Base-by-base conservation (phyloP, 92 coral and sea anemone species). In the Blastomussa wellsi region DNA sequence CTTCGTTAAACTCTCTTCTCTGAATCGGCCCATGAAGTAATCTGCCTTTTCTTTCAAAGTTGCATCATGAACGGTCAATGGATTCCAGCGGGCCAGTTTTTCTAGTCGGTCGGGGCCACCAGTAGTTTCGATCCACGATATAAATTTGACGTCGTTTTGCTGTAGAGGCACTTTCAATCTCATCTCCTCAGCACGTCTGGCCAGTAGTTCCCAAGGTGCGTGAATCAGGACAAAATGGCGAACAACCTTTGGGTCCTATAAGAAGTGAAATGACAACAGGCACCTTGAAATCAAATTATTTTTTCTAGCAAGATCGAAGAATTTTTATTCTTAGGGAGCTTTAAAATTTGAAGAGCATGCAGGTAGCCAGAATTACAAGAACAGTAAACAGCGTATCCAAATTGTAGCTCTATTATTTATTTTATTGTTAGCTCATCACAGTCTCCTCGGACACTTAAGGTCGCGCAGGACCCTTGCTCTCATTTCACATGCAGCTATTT, bases 181-280 rank as follows among this genome's bases (percentile, higher is more conserved):
- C 86, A 95, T 86, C 12, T 89, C 72, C 68, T 96, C 98, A 0
- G 98, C 98, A 74, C 86, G 87, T 65, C 57, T 70, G 49, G 95
- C 88, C 68, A 93, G 70, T 8, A 87, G 60, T 67, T 71, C 86
- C 94, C 98, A 92, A 13, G 98, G 96, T 15, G 94, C 89, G 70
- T 91, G 93, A 24, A 96, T 65, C 81, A 92, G 89, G 60, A 96
- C 95, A 86, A 90, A 94, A 86, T 94, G 95, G 26, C 97, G 90
- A 69, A 78, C 81, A 44, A 79, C 86, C 24, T 74, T 79, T 37
- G 90, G 79, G 20, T 88, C 84, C 97, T 94, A 60, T 26, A 83
- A 76, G 7, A 60, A 76, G 11, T 19, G 7, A 70, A n/a, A 70
- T 13, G 42, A 7, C 7, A 68, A 57, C 28, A 0, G 24, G 7